Base-by-base conservation (phyloP, 2,797 vertebrate genomes). In the Chloroceryle amazona region DNA sequence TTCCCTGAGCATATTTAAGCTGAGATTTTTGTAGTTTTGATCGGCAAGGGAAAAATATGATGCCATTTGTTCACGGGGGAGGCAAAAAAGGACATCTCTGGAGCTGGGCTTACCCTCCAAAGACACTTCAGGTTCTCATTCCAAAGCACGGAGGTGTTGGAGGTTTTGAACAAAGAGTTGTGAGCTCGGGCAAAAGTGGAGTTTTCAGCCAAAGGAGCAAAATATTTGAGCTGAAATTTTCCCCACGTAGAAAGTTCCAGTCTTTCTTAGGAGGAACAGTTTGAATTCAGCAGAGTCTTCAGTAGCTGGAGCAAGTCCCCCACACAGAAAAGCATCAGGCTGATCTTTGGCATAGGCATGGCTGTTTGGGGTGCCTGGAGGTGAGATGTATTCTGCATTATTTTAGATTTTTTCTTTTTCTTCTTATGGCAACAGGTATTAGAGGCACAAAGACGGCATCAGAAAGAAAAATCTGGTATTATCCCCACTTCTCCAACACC, bases 401-500 rank as follows among this genome's bases (percentile, higher is more conserved):
- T n/a, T 52, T 22, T 28, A 3, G 47, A 35, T 7, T 29, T 41
- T 5, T 35, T 51, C 87, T 54, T 86, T 29, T 1, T 3, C 11
- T 35, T 78, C 39, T 89, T 84, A 14, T 81, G 58, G 44, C 62
- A 89, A 86, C 94, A 99, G 99, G 99, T 99, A 98, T 98, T 99
- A 96, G 99, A 99, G 99, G 99, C 99, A 98, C 99, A 99, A 98
- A 99, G 99, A 98, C 98, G 99, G 97, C 99, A 99, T 98, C 99
- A 99, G 98, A 99, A 99, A 95, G 99, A 99, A 97, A 99, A 99
- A 95, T 99, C 99, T 98, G 99, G 99, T 97, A 99, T 99, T 92
- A 99, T 99, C 98, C 99, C 99, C 99, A 99, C 99, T 98, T 99
- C 99, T 97, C 99, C 99, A 81, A 99, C 99, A 90, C 99, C 99